Base-by-base conservation (phyloP, 2,888 invertebrate species). In the Ctenicera cuprea region DNA sequence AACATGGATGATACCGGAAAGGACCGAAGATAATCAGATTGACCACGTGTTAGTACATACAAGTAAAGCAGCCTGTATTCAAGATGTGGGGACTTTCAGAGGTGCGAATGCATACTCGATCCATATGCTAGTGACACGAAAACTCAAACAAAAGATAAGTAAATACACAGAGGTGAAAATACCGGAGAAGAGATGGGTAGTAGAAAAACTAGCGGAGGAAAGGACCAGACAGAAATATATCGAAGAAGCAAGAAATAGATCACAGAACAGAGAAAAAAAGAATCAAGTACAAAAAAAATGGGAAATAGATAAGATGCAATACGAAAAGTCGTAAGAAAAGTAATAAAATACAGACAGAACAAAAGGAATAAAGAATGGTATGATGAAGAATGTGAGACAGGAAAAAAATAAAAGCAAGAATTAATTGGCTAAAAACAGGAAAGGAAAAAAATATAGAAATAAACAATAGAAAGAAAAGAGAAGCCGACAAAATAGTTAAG, bases 1-100 rank as follows among this genome's bases (percentile, higher is more conserved):
- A 54, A 54, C 54, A n/a, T 54, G 54, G 26, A 54, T n/a, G 22
- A 54, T 26, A 30, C 30, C 54, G 11, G 54, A 30, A 30, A 22
- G 14, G 9, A 26, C n/a, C 3, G 30, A n/a, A 16, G 30, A 1
- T 30, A 54, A n/a, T 26, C 26, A 54, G 30, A 54, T 54, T 14
- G 30, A 54, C 9, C 5, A 54, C 11, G 30, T 54, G 14, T 7
- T 45, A 45, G 43, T 14, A 45, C 16, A 7, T 14, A 45, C 4
- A 45, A 45, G 14, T 14, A 14, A 18, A 16, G 18, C 7, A 20
- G 8, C 1, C 7, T 14, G 43, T 12, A 43, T 43, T 41, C 41
- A 43, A 14, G 43, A 43, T 14, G 43, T 43, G 14, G n/a, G 43
- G 1, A 2, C 43, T 12, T 48, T 8, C 9, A 48, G 18, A 18